phyloP scores from a whole-genome alignment of 2,797 vertebrate species.

The Eulemur albifrons region DNA sequence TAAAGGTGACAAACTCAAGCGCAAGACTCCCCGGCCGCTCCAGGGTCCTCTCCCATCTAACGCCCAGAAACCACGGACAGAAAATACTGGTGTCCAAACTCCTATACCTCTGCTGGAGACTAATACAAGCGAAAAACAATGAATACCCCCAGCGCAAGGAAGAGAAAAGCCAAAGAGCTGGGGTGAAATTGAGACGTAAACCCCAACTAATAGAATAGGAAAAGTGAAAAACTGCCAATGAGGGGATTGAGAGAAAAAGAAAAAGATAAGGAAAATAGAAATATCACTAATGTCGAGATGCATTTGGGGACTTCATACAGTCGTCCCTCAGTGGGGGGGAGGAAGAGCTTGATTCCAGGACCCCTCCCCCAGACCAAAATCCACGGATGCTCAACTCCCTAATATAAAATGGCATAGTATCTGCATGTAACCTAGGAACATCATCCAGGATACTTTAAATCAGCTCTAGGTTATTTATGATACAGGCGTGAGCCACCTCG shows the following conservation, averaged over 20 bases:
- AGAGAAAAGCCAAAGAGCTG: neutral
- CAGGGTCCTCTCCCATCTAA: neutral
- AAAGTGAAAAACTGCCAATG: neutral
- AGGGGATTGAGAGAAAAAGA: neutral
- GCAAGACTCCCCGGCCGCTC: neutral
- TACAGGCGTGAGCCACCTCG: neutral
- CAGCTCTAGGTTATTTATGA: neutral
- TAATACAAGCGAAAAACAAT: neutral
- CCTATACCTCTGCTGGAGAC: accelerated
- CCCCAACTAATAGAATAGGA: neutral
- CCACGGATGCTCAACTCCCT: neutral
- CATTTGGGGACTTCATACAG: neutral
- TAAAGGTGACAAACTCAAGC: neutral
- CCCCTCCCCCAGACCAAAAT: neutral
- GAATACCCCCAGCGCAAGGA: too few species aligned
- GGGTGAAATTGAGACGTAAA: neutral
- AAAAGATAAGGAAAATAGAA: neutral
- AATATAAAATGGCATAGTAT: neutral
- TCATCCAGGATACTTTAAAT: neutral
- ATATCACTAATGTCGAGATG: neutral
- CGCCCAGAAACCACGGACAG: neutral
- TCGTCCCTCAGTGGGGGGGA: neutral
- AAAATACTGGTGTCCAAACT: neutral
- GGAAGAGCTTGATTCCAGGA: neutral
- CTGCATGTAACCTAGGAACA: neutral